Base-by-base conservation (phyloP, 2,113 vertebrate genomes). In the Oriolus oriolus region DNA sequence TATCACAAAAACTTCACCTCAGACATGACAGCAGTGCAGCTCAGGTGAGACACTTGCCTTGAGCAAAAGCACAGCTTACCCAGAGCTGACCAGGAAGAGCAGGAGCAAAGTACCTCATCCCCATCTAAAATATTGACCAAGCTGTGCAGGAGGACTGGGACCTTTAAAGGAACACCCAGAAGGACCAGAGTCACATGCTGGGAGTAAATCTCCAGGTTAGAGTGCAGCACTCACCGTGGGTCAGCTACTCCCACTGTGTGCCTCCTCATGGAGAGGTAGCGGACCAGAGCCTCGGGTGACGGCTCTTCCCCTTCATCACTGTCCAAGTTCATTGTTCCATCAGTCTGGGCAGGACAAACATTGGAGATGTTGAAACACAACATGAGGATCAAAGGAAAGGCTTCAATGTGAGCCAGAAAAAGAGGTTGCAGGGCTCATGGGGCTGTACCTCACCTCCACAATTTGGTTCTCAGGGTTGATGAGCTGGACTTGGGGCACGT, bases 401-500 rank as follows among this genome's bases (percentile, higher is more conserved):
- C 81, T 65, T 28, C 27, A 21, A 1, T 0, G 27, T 2, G 18
- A 84, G 71, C 31, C 39, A 10, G 1, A 31, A 27, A 69, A 59
- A 47, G 23, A 66, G 45, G 11, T 14, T 10, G 60, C 23, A 50
- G 64, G 66, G 52, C 15, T 11, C n/a, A 8, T 1, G 9, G 3
- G 41, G 37, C 10, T 27, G 60, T 2, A 63, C 71, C 98, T 98
- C 93, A 99, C 99, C 99, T 99, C 99, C 81, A 99, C 99, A 16
- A 99, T 99, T 59, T 99, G 99, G 98, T 99, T 99, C 95, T 99
- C 99, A 1, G 99, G 99, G 97, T 99, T 99, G 98, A 99, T 99
- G 86, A 99, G 99, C 97, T 99, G 99, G 83, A 99, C 99, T 33
- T 99, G 99, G 5, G 99, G 99, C 69, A 99, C 99, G 0, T 97